A percentile compares a stretch with the other conserved stretches of the same genome.
These are phyloP conservation scores for Camelus bactrianus DNA, from an alignment of 2,113 vertebrate genomes.

Conservation along the genomic window DNA sequence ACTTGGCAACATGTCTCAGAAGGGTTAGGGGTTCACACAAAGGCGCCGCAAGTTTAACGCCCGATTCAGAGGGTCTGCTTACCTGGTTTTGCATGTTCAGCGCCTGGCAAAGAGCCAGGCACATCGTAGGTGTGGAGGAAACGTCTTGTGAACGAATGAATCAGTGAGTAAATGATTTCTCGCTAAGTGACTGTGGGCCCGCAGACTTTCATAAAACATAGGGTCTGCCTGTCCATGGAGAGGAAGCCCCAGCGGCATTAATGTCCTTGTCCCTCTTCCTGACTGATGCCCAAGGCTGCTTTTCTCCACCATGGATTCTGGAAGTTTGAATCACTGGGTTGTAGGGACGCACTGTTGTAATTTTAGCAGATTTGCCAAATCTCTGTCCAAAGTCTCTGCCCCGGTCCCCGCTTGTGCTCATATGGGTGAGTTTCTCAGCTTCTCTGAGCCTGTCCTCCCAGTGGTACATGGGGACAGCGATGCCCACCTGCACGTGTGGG, in stretches of 20 bases:
- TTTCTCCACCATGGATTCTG: not conserved
- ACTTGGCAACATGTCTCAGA: not conserved
- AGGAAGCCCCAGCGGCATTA: too few species aligned
- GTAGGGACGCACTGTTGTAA: accelerated
- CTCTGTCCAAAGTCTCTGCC: not conserved
- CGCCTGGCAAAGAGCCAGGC: too few species aligned
- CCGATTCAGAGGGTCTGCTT: not conserved
- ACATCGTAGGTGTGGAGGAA: not conserved
- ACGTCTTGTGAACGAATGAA: not conserved
- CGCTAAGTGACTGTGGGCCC: not conserved
- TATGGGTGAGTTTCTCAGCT: not conserved
- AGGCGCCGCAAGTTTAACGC: not conserved
- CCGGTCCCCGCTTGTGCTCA: accelerated
- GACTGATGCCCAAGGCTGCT: not conserved
- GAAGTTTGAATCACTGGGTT: too few species aligned
- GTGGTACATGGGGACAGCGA: not conserved
- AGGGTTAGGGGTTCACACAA: not conserved
- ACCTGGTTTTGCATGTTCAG: not conserved
- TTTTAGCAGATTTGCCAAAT: not conserved
- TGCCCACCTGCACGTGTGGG: not conserved
- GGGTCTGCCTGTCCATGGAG: not conserved
- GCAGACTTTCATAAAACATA: not conserved
- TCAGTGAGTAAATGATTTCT: not conserved
- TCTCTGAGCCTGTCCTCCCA: not conserved
- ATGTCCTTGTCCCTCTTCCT: not conserved